Evolutionary conservation across 2,888 invertebrate species (phyloP), one percentile per base, ranked within the genome.

Genomic region (Mechanitis mazaeus): DNA sequence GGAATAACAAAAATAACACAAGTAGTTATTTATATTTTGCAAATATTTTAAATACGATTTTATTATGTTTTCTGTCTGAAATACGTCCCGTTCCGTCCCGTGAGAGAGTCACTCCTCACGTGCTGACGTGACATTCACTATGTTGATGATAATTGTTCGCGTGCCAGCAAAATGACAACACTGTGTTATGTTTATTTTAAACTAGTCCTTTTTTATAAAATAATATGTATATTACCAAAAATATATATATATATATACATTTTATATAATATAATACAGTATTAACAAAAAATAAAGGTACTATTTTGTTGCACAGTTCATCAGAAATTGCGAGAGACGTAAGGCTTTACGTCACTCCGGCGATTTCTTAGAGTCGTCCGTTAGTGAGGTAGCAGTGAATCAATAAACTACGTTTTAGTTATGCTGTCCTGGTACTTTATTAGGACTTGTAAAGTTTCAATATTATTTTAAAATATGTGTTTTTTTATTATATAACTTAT

Each of bases 291-390:
- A 35, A 35, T 5, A 35, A 35, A 35, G 31, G n/a, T n/a, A n/a
- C 6, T 59, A 47, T 47, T 33, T 55, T 12, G 28, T 38, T 35
- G 20, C 55, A 47, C 55, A 60, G 28, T 47, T 60, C 55, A 47
- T 33, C 45, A 54, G 55, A 47, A 47, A 50, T 38, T 33, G 54
- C 54, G 55, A 58, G 55, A 47, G 45, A 58, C 56, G 46, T 47
- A 47, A 28, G 33, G 64, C 61, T 64, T 64, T 64, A 56, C 59
- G 61, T 64, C 59, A 61, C 56, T 61, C 61, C 55, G 42, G 46
- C 42, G 56, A 61, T 61, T 64, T 61, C 64, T 64, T 64, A 64
- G 45, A 58, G 61, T 42, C 58, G 58, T 59, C 61, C 54, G 42
- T 47, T 50, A n/a, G 47, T 47, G n/a, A 47, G n/a, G 47, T 47